phyloP scores from a whole-genome alignment of 2,888 invertebrate species.

The Coelopa pilipes region DNA sequence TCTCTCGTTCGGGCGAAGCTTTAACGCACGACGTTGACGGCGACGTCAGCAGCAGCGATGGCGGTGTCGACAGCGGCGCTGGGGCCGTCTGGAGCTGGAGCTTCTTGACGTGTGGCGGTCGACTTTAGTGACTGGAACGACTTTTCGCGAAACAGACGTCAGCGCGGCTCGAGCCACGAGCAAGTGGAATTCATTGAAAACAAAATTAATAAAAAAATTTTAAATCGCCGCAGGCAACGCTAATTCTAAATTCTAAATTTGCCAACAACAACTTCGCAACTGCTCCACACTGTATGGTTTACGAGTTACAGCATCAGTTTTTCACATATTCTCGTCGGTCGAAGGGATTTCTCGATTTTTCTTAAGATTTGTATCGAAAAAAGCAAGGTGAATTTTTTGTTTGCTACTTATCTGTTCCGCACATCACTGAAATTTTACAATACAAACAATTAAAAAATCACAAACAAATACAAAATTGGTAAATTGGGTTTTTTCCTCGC shows the following conservation, averaged over 20 bases:
- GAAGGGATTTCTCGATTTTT: not conserved
- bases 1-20: not conserved
- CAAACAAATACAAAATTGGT: not conserved
- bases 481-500: not conserved
- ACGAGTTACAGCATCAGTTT: not conserved
- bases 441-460: not conserved
- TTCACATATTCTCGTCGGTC: not conserved
- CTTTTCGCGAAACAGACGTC: conserved; percentile 59
- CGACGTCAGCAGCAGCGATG: not conserved
- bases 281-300: not conserved
- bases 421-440: not conserved
- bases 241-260: not conserved
- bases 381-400: conserved; percentile 11
- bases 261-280: conserved; percentile 6
- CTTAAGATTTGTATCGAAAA: not conserved
- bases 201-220: no score
- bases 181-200: no score
- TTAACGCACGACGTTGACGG: not conserved
- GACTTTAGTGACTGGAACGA: conserved; percentile 60
- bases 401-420: not conserved
- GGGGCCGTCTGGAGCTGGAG: conserved; percentile 35
- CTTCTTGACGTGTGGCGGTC: conserved; percentile 37
- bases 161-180: conserved; percentile 32
- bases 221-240: no score
- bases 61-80: not conserved